phyloP scores from a whole-genome alignment of 2,888 invertebrate genomes.

The Lithosia quadra region DNA sequence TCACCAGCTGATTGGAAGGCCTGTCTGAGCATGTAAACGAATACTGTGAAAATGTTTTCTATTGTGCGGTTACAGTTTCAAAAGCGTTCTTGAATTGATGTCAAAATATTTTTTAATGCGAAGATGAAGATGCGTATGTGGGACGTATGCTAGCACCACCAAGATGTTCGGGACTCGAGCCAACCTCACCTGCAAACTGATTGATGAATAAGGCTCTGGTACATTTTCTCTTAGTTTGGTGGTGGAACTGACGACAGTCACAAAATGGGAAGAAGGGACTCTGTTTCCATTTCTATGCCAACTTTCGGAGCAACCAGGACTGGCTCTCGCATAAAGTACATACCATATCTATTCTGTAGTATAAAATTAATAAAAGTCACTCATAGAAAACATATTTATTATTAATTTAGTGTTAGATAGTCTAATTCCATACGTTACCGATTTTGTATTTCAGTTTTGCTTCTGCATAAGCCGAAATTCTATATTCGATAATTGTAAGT shows the following conservation, averaged over 20 bases:
- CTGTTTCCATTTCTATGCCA: neutral
- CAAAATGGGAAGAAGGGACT: neutral
- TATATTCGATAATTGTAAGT: neutral
- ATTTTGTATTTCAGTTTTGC: neutral
- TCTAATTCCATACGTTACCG: neutral
- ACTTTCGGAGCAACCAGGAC: neutral
- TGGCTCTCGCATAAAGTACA: neutral
- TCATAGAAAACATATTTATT: neutral
- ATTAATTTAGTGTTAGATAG: neutral
- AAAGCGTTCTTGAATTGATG: neutral
- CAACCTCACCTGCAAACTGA: too few relatives aligned
- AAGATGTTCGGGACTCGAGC: too few relatives aligned
- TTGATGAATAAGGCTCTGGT: too few relatives aligned
- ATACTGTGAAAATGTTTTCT: constrained; percentile 40
- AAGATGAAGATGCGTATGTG: neutral
- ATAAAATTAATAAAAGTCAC: neutral
- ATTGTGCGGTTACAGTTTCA: constrained; percentile 10
- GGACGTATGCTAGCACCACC: neutral
- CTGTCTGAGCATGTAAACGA: constrained; percentile 44
- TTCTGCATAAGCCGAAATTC: neutral
- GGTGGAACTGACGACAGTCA: too few relatives aligned
- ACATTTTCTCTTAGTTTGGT: too few relatives aligned
- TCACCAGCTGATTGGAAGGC: constrained; percentile 71
- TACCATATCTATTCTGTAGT: too few relatives aligned
- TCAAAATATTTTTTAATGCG: neutral